Evolutionary conservation across 30 jellyfish, hydroid and myxozoan genomes (phyloP).

Genomic region (Cassiopea andromeda): DNA sequence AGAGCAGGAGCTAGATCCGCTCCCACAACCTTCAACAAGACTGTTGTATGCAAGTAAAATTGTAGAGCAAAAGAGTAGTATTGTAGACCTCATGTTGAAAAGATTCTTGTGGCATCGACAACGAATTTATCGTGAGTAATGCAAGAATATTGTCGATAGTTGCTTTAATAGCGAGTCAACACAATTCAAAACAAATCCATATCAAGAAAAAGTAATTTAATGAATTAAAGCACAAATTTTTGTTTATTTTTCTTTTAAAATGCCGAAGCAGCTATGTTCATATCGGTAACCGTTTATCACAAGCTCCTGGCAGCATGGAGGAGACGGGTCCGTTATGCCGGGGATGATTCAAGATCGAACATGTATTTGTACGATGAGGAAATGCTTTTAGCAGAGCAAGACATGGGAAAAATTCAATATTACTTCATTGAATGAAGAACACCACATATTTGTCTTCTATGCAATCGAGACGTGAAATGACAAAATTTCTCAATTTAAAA

Average conservation of each 20-base stretch:
- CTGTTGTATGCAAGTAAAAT: background rate
- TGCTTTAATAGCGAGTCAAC: background rate
- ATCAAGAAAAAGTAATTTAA: background rate
- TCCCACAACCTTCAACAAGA: conserved; percentile 46
- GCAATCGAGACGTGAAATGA: too few species aligned
- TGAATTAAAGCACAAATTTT: background rate
- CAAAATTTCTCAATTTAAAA: too few species aligned
- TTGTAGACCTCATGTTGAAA: background rate
- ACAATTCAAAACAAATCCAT: too few species aligned
- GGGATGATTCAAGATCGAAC: too few species aligned
- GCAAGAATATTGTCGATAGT: background rate
- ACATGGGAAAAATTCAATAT: too few species aligned
- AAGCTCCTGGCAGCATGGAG: too few species aligned
- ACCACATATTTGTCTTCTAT: too few species aligned
- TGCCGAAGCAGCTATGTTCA: conserved; percentile 51
- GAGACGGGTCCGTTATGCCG: too few species aligned
- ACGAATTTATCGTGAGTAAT: background rate
- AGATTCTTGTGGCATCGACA: too few species aligned
- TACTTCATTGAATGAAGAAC: too few species aligned
- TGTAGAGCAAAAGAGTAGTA: background rate
- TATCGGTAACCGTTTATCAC: background rate
- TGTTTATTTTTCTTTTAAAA: conserved; percentile 1
- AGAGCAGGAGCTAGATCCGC: conserved; percentile 71
- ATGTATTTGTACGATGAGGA: too few species aligned
- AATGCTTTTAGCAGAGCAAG: too few species aligned